Conservation (phyloP, 2,797 vertebrate genomes). For the Hirundo rustica region DNA sequence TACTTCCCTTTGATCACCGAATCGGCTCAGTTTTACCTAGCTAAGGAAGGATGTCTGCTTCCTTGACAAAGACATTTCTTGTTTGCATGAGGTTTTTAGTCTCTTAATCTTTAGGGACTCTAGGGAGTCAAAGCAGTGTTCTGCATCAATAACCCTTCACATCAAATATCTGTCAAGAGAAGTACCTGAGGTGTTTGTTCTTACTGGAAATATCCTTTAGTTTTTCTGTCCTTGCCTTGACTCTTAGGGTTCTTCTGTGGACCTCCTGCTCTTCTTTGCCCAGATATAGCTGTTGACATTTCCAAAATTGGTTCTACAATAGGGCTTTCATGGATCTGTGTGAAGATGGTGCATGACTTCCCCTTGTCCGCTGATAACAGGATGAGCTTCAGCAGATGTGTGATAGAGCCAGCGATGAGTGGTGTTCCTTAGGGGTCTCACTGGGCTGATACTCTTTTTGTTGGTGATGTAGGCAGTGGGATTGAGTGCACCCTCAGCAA, state of each 20-base stretch:
- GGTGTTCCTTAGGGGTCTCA: background rate
- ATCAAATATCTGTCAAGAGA: slow-evolving; percentile 1
- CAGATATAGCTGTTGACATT: background rate
- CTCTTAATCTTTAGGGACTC: slow-evolving; percentile 34
- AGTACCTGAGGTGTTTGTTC: background rate
- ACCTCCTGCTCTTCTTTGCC: background rate
- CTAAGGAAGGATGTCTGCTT: background rate
- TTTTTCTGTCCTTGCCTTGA: background rate
- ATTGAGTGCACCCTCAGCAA: background rate
- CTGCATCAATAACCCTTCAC: slow-evolving; percentile 8
- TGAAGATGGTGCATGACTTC: background rate
- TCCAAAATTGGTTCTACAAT: background rate
- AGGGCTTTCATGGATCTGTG: background rate
- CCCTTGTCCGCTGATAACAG: background rate
- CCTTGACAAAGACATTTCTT: background rate
- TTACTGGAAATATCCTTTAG: background rate
- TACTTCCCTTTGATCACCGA: background rate
- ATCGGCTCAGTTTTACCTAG: background rate
- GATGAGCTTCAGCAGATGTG: background rate
- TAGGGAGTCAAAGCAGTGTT: slow-evolving; percentile 2
- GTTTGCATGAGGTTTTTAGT: slow-evolving; percentile 19
- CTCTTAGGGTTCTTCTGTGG: background rate
- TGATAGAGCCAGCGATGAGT: background rate
- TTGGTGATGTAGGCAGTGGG: background rate
- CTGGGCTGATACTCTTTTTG: background rate